These are phyloP conservation scores for Xenops minutus DNA, from an alignment of 2,797 vertebrate genomes.

Conservation along the genomic window DNA sequence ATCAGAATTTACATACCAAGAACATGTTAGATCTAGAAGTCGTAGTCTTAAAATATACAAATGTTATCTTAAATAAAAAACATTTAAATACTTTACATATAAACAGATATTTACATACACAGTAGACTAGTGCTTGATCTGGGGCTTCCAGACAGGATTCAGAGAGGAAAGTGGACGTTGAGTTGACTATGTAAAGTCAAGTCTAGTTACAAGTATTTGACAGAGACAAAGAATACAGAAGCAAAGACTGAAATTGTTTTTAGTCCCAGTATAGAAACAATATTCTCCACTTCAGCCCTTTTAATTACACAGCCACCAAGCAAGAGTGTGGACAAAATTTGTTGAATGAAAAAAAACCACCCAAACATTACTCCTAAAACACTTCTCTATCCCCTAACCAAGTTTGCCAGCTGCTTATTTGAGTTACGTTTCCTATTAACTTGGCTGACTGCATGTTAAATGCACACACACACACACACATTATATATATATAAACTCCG, in stretches of 20 bases:
- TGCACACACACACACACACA: accelerated
- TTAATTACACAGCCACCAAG: background rate
- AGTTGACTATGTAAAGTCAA: constrained; percentile 36
- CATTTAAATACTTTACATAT: constrained; percentile 44
- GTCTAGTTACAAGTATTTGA: background rate
- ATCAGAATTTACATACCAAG: background rate
- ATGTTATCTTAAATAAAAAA: background rate
- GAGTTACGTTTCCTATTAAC: background rate
- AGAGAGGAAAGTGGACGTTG: background rate
- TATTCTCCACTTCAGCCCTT: background rate
- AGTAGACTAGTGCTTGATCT: background rate
- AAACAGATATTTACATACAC: constrained; percentile 38
- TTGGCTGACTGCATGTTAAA: background rate
- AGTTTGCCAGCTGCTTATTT: background rate
- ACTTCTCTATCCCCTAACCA: background rate
- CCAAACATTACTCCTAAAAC: background rate
- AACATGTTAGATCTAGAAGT: background rate
- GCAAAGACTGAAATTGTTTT: background rate
- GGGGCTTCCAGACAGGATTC: background rate
- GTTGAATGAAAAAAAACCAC: background rate
- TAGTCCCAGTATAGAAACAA: background rate
- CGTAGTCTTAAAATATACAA: constrained; percentile 12
- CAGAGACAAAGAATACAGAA: constrained; percentile 4
- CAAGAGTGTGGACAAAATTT: background rate
- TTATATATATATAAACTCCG: too few species aligned